Evolutionary conservation across 1,140 invertebrate species (phyloP).

Genomic region (Scylla paramamosain): DNA sequence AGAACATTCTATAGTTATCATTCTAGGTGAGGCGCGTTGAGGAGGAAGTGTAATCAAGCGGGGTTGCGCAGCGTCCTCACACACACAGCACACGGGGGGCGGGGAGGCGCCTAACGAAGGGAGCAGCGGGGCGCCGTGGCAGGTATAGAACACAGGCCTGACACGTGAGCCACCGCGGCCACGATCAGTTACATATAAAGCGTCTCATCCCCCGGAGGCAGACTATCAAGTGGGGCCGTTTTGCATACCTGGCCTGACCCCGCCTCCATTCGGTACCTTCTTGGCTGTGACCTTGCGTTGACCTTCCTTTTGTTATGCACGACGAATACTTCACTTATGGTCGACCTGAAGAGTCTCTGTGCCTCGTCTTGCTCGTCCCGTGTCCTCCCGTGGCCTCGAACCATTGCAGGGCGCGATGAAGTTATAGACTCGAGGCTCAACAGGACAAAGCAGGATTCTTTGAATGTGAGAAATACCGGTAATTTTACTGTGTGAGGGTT

Average conservation of each 20-base stretch:
- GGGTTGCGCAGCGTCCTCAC: no score
- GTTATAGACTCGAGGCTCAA: background rate
- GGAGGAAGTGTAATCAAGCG: no score
- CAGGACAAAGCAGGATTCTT: no score
- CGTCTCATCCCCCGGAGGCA: background rate
- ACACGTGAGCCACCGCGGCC: background rate
- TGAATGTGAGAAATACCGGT: no score
- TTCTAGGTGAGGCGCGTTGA: no score
- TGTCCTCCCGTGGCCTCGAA: background rate
- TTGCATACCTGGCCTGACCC: slow-evolving; percentile 18
- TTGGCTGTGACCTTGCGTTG: background rate
- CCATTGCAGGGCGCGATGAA: background rate
- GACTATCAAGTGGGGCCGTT: slow-evolving; percentile 10
- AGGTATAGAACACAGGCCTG: slow-evolving; percentile 16
- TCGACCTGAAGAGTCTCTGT: background rate
- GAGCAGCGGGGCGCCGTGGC: background rate
- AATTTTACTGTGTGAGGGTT: background rate
- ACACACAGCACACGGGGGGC: no score
- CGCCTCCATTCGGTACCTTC: background rate
- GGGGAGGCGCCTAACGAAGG: background rate
- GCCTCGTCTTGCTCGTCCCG: background rate
- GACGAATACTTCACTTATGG: background rate
- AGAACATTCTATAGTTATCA: background rate
- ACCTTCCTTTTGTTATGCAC: slow-evolving; percentile 35
- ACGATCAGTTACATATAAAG: slow-evolving; percentile 24